Evolutionary conservation across 2,113 vertebrate genomes (phyloP), one percentile per base, ranked within the genome.

Genomic region (Arizona elegans): DNA sequence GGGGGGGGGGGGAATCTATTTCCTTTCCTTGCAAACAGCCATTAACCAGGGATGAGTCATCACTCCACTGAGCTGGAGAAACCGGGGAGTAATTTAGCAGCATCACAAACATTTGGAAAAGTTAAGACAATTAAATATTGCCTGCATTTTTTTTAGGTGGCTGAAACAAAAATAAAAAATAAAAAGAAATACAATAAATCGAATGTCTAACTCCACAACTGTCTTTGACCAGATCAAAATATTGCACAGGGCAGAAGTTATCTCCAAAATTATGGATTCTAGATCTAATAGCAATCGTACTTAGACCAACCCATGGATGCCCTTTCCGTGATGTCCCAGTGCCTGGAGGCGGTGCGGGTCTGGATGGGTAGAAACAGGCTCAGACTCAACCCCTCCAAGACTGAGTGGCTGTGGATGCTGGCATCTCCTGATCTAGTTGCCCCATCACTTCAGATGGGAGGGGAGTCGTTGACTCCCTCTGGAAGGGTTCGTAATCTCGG

Each of bases 11-110:
- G 81, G 95, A 95, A 89, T 89, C 92, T 93, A 91, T 95, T 95
- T 95, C 94, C 95, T 93, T 65, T 10, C 24, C 52, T 65, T 95
- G 94, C 93, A 75, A 26, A 93, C 10, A 0, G 93, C 92, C n/a
- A 65, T 93, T 95, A 93, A 86, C 56, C 24, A 3, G 88, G 5
- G 0, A 94, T 53, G 90, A 93, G 26, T 43, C 0, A 38, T 85
- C 81, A 21, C 92, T 96, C 89, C 87, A 88, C 89, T 65, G 93
- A 59, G 70, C 38, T 13, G 81, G 88, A 0, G 0, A 21, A 92
- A 88, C 87, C 90, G 3, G 70, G 17, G 87, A 81, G 52, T 86
- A 91, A 86, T 54, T 21, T 0, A 43, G 92, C 29, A 5, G 56
- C 75, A 54, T 0, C 1, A 54, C 58, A 88, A 93, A n/a, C 81